Base-by-base conservation (phyloP, 2,797 vertebrate species). In the Margarornis squamiger region DNA sequence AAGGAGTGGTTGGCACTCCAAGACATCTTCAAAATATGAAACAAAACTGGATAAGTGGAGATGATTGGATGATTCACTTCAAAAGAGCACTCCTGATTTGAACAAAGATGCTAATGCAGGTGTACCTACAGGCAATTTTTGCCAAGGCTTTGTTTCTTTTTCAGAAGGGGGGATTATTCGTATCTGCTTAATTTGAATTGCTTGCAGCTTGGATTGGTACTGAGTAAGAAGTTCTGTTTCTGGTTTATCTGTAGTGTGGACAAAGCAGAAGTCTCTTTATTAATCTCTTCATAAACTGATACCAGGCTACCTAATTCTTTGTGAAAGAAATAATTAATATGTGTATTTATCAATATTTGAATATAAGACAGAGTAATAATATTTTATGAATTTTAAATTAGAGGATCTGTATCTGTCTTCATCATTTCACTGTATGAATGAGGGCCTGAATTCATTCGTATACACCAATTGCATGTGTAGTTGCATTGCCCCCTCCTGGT, bases 401-500 rank as follows among this genome's bases (percentile, higher is more conserved):
- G 55, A 70, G 34, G 18, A n/a, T 73, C 66, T 82, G 0, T 72
- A 29, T 84, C 75, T 87, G 4, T 90, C 30, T 86, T 67, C 51
- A 36, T 36, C 30, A 30, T 58, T 89, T 82, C 4, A 5, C 32
- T 87, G 20, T 55, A 8, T 52, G 45, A 84, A 67, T 0, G 2
- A 94, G 32, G 58, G 57, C 59, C 55, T 51, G 55, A 66, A 43
- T 88, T 71, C 0, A 0, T 68, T 80, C 46, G 26, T 80, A 0
- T 75, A 39, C 6, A 61, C 4, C 18, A 80, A 34, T 46, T 77
- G 86, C 80, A 3, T 62, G 36, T 95, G 96, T 95, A 91, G 86
- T 92, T 93, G 80, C 63, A 95, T 95, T 96, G 96, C 96, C 96
- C 95, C 58, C 96, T 97, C 92, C 96, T 97, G 96, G 96, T 85